Evolutionary conservation across 1,140 invertebrate genomes (phyloP), one percentile per base, ranked within the genome.

Genomic region (Melanaphis sacchari): DNA sequence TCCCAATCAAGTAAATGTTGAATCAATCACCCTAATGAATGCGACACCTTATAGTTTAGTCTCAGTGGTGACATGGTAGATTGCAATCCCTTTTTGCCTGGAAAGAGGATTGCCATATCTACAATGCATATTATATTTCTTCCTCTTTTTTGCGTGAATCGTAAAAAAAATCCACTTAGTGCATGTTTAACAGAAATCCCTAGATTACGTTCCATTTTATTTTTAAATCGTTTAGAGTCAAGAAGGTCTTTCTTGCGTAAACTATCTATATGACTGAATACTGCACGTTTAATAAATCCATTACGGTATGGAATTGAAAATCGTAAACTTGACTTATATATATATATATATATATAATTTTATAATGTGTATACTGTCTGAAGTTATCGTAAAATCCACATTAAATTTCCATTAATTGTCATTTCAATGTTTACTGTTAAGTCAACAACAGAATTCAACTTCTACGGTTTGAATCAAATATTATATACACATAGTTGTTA

Each of bases 251-350:
- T 82, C 36, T 36, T 15, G 6, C n/a, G 21, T 82, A 82, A 82
- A 36, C 38, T 40, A 40, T 82, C 40, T 82, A 41, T 85, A 40
- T 41, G 38, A 15, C 40, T 85, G 36, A 41, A 82, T 40, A 40
- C 22, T 41, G 38, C 40, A 40, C 82, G 40, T 85, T 85, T 41
- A 41, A 85, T 85, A 41, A 85, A 85, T 85, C 82, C 82, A 41
- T 85, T 43, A 41, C 40, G 40, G 40, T 26, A 85, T 41, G 82
- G 38, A 85, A 85, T 85, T 85, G 82, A 85, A 85, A 85, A 85
- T 40, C 40, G 82, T 85, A 85, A 85, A 41, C 22, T 41, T 26
- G 2, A 85, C 31, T 66, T n/a, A 76, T n/a, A n/a, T 31, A n/a
- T 5, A 52, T 52, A 24, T 24, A 52, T 52, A n/a, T 26, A 54